A percentile compares a stretch with the other conserved stretches of the same genome.
Evolutionary conservation across 1,140 invertebrate genomes (phyloP).

Genomic region (Macrocentrus cingulum): DNA sequence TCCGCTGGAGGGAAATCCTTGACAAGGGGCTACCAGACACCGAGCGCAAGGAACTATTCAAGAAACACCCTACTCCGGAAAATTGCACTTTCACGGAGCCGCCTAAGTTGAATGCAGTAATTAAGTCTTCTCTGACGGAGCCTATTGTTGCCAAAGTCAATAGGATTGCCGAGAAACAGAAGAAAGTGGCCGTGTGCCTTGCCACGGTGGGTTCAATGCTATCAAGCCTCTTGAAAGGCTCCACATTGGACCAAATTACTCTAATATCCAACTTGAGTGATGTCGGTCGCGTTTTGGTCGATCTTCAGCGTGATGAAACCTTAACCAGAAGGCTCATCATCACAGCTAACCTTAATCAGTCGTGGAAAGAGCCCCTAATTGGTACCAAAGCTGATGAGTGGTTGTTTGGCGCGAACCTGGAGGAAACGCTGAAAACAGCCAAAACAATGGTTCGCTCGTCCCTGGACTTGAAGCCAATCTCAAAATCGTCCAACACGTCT

Average conservation of each 20-base stretch:
- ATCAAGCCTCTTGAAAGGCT: background rate
- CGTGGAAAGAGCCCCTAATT: slow-evolving; percentile 14
- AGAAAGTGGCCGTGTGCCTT: slow-evolving; percentile 16
- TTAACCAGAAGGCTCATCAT: slow-evolving; percentile 17
- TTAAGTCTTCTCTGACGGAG: slow-evolving; percentile 9
- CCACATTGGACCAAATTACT: background rate
- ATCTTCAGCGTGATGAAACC: slow-evolving; percentile 20
- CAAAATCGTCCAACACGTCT: too few species aligned
- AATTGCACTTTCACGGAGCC: slow-evolving; percentile 13
- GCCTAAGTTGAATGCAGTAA: slow-evolving; percentile 11
- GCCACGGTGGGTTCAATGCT: background rate
- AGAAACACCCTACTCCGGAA: slow-evolving; percentile 15
- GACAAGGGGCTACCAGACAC: too few species aligned
- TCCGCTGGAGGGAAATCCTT: too few species aligned
- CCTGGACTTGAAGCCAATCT: too few species aligned
- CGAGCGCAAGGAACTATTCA: too few species aligned
- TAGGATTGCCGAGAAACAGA: slow-evolving; percentile 17
- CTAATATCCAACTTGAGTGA: slow-evolving; percentile 18
- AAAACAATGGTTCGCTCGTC: background rate
- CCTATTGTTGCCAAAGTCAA: slow-evolving; percentile 10
- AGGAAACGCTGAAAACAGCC: slow-evolving; percentile 8
- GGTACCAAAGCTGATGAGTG: slow-evolving; percentile 11
- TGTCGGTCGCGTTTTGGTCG: slow-evolving; percentile 14
- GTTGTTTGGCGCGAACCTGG: slow-evolving; percentile 10
- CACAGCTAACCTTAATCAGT: slow-evolving; percentile 1